A percentile compares a stretch with the other conserved stretches of the same genome.
Conservation (phyloP, 2,797 vertebrate genomes). For the Sebastolobus alascanus region DNA sequence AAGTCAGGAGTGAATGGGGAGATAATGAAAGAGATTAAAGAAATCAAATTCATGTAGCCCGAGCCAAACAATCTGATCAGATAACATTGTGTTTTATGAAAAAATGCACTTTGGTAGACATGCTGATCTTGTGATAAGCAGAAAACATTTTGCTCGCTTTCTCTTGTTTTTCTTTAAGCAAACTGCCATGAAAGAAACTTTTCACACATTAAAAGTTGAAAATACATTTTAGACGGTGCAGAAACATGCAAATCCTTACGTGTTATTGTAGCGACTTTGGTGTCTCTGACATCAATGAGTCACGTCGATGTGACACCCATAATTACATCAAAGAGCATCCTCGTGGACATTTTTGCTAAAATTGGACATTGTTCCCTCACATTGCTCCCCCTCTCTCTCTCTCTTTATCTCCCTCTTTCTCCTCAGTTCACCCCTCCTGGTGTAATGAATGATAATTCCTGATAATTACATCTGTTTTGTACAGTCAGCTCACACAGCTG, state of each 20-base stretch:
- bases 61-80: conserved; percentile 27
- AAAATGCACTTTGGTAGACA: background rate
- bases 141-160: background rate
- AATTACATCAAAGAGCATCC: conserved; percentile 35
- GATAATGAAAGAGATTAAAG: conserved; percentile 9
- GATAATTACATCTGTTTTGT: conserved; percentile 40
- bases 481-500: conserved; percentile 25
- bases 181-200: conserved; percentile 5
- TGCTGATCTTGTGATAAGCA: conserved; percentile 1
- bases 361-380: conserved; percentile 29
- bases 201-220: background rate
- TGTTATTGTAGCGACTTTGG: background rate
- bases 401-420: conserved; percentile 1
- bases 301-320: background rate
- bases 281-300: conserved; percentile 21
- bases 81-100: conserved; percentile 15
- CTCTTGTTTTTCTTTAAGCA: background rate
- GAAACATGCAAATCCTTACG: background rate
- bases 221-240: background rate
- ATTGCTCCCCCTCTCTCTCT: background rate
- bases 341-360: conserved; percentile 7
- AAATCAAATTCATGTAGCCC: conserved; percentile 2
- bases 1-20: background rate
- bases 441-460: conserved; percentile 42
- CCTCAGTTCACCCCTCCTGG: conserved; percentile 4